Conservation (phyloP, 2,113 vertebrate genomes). For the Elaphurus davidianus region DNA sequence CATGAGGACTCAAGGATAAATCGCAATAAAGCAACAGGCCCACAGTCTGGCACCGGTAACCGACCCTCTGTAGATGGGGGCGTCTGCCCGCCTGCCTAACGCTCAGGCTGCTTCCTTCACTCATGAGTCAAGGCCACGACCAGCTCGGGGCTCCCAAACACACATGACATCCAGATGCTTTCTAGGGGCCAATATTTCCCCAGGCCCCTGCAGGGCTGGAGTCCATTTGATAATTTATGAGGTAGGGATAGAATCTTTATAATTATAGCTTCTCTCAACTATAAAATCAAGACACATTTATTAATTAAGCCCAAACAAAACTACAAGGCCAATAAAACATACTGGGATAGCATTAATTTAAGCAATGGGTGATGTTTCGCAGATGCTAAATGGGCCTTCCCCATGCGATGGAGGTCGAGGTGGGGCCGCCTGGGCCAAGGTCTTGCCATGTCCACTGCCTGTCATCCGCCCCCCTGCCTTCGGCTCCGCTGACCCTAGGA, state of each 20-base stretch:
- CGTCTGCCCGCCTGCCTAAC: not conserved
- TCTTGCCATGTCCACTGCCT: not conserved
- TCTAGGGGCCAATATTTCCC: not conserved
- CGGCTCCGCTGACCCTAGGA: not conserved
- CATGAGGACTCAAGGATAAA: not conserved
- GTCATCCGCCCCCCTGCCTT: not conserved
- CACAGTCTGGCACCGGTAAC: not conserved
- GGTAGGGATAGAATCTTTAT: not conserved
- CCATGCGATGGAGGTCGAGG: rapidly evolving
- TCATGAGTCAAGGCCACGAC: not conserved
- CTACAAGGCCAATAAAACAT: not conserved
- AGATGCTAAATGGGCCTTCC: not conserved
- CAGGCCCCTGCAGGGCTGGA: not conserved
- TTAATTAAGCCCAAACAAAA: not conserved
- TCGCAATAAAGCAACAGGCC: not conserved
- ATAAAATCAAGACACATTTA: not conserved
- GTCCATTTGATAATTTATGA: not conserved
- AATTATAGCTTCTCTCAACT: not conserved
- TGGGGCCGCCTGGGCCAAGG: not conserved
- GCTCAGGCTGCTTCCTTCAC: rapidly evolving
- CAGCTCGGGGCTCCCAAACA: not conserved
- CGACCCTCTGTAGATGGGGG: not conserved
- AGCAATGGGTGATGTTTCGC: not conserved
- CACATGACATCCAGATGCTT: not conserved
- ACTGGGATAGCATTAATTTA: not conserved